Evolutionary conservation across 2,888 invertebrate species (phyloP).

Genomic region (Spodoptera exigua): DNA sequence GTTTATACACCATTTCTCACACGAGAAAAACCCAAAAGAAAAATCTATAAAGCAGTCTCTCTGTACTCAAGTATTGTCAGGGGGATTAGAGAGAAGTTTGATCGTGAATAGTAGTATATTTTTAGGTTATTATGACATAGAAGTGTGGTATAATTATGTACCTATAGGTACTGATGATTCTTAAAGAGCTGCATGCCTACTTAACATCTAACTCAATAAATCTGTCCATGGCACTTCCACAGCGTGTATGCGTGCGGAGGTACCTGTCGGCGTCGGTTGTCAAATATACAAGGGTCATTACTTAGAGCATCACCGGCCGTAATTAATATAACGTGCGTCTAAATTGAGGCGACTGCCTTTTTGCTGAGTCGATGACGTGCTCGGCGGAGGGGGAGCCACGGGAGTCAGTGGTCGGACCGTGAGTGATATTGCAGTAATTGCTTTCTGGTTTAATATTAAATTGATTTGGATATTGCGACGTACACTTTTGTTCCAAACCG

Average conservation of each 20-base stretch:
- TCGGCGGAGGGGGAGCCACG: not conserved
- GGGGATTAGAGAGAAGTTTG: too few relatives aligned
- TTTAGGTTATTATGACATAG: too few relatives aligned
- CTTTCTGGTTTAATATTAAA: slow-evolving; percentile 2
- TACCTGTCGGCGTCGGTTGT: slow-evolving; percentile 82
- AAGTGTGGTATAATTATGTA: too few relatives aligned
- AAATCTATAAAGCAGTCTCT: too few relatives aligned
- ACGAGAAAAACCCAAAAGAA: too few relatives aligned
- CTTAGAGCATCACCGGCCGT: slow-evolving; percentile 83
- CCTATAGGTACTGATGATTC: too few relatives aligned
- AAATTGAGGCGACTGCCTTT: slow-evolving; percentile 67
- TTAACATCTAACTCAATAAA: not conserved
- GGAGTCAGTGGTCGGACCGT: slow-evolving; percentile 4
- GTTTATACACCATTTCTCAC: not conserved
- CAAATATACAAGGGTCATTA: slow-evolving; percentile 89
- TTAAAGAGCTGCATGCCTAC: not conserved
- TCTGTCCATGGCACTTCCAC: slow-evolving; percentile 40
- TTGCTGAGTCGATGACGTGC: slow-evolving; percentile 57
- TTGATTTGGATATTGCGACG: too few relatives aligned
- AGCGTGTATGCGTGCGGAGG: slow-evolving; percentile 31
- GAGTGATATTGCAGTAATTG: slow-evolving; percentile 33
- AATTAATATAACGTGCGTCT: slow-evolving; percentile 77
- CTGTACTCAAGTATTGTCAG: too few relatives aligned
- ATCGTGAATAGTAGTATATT: too few relatives aligned
- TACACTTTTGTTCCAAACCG: too few relatives aligned